These are phyloP conservation scores for Mythimna albipuncta DNA, from an alignment of 2,888 invertebrate genomes.

Conservation along the genomic window DNA sequence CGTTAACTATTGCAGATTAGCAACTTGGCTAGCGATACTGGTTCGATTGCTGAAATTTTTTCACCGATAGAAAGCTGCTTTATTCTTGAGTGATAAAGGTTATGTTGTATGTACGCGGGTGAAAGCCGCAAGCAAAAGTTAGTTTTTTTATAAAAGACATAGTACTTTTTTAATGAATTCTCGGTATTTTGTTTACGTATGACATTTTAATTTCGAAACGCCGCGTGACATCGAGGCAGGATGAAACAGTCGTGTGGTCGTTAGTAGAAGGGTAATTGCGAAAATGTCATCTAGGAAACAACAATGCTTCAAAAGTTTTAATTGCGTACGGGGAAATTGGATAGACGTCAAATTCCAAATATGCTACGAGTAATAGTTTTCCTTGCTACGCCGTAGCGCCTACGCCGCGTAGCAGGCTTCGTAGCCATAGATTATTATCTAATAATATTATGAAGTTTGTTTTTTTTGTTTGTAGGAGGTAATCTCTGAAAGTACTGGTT, in stretches of 20 bases:
- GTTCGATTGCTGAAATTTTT: no score
- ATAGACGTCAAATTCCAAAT: neutral
- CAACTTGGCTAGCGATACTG: no score
- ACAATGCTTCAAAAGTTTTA: neutral
- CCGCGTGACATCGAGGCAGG: neutral
- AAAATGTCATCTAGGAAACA: slow-evolving; percentile 11
- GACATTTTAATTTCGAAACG: slow-evolving; percentile 3
- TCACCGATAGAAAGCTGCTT: no score
- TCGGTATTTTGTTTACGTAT: no score
- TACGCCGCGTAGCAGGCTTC: slow-evolving; percentile 28
- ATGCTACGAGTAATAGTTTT: slow-evolving; percentile 1
- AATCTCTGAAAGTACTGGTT: no score
- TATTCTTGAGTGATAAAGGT: no score
- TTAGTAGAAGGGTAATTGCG: slow-evolving; percentile 7
- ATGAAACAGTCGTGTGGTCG: neutral
- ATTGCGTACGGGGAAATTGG: slow-evolving; percentile 1
- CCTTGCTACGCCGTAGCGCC: slow-evolving; percentile 41
- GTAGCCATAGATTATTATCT: neutral
- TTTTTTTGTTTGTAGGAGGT: no score
- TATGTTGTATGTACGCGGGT: no score
- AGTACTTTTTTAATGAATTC: neutral
- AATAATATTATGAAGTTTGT: no score
- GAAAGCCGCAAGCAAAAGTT: no score
- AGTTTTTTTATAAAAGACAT: neutral
- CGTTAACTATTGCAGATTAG: no score